Evolutionary conservation across 2,888 invertebrate species (phyloP), one percentile per base, ranked within the genome.

Genomic region (Stenodema calcarata): DNA sequence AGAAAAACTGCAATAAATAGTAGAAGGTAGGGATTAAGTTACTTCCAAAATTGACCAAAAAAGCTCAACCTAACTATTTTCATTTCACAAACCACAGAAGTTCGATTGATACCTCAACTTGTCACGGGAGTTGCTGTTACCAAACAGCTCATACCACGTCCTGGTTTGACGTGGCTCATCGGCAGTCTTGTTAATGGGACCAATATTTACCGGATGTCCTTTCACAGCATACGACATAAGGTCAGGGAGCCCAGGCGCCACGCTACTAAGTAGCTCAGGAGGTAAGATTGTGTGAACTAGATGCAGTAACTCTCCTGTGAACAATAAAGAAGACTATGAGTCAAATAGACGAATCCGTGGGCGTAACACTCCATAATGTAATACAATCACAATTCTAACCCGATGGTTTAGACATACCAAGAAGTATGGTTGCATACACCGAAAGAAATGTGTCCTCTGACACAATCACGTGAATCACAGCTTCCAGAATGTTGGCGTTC

Each of bases 391-490:
- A n/a, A n/a, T n/a, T n/a, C 7, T 35, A 2, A 35, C 2, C 35
- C 35, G 7, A 35, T 35, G 35, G 0, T 42, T 42, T 7, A 62
- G 23, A 62, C 62, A 89, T 90, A 92, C 96, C 97, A 89, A 98
- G 92, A 86, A 99, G 92, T 89, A 98, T 95, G 23, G 98, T 98
- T 79, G 98, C 97, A 89, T 97, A 94, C 89, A 98, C 96, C 87
- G 97, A 97, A 90, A 98, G 95, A 91, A 96, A 95, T 23, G 95
- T 95, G 91, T 98, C 97, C 90, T 96, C 96, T 83, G 96, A 95
- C 69, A 97, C 95, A 89, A 98, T 96, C 42, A 98, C 98, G 92
- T 98, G 97, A 44, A 97, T 96, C 89, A 99, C 92, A 27, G 98
- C 98, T 90, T 96, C 96, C 87, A 98, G 92, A 83, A 98, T 92